Percentiles rank a stretch among this genome's conserved stretches.
These are phyloP conservation scores for Tenebrosternarchus preto DNA, from an alignment of 2,113 vertebrate species.

Conservation along the genomic window DNA sequence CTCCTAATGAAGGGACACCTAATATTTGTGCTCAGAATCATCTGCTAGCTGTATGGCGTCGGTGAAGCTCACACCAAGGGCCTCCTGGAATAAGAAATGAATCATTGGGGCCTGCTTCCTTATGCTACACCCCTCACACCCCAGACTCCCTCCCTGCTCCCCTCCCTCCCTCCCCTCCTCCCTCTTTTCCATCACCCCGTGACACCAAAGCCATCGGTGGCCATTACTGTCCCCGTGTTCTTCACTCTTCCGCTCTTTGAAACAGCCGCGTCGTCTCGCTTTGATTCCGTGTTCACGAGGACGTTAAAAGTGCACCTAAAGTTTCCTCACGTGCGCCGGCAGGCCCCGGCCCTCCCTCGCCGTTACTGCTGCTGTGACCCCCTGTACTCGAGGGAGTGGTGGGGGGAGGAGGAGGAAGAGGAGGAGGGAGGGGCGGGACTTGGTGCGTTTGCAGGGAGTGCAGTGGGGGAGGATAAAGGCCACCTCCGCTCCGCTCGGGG, in stretches of 20 bases:
- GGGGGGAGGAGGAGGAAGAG: too few species aligned
- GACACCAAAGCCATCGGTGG: conserved; percentile 69
- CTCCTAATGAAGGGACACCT: conserved; percentile 74
- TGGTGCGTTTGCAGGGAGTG: too few species aligned
- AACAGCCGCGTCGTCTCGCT: conserved; percentile 61
- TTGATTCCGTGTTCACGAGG: conserved; percentile 65
- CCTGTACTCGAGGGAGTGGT: too few species aligned
- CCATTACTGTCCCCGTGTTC: conserved; percentile 64
- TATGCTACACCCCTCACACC: conserved; percentile 12
- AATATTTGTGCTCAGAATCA: conserved; percentile 69
- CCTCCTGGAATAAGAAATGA: conserved; percentile 63
- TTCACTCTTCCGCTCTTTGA: conserved; percentile 64
- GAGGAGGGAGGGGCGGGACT: too few species aligned
- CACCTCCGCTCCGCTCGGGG: neutral
- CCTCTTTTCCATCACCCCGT: conserved; percentile 61
- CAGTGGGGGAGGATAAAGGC: too few species aligned
- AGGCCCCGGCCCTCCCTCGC: too few species aligned
- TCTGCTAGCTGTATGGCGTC: conserved; percentile 61
- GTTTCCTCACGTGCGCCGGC: neutral
- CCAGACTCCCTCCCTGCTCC: neutral
- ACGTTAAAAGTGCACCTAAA: conserved; percentile 8
- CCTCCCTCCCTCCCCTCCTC: conserved; percentile 37
- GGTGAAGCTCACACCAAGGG: conserved; percentile 66
- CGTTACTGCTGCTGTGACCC: neutral
- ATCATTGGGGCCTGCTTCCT: conserved; percentile 69